Conservation (phyloP, 2,113 vertebrate species). For the Apodemus speciosus region DNA sequence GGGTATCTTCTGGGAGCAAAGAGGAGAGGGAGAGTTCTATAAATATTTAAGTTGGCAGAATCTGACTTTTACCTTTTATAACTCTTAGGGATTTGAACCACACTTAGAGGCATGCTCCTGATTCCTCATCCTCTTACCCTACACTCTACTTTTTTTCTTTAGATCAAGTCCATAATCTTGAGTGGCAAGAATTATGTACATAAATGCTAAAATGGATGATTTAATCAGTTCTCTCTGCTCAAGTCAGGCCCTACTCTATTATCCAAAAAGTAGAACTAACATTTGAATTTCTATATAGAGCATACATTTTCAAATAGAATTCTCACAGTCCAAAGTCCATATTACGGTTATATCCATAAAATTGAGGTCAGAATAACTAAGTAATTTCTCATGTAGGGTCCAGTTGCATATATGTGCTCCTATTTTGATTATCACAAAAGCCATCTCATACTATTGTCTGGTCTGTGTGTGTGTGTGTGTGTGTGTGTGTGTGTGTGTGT, state of each 20-base stretch:
- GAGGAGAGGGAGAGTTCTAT: slow-evolving; percentile 25
- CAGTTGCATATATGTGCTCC: neutral
- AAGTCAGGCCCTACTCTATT: neutral
- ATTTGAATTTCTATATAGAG: neutral
- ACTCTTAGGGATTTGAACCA: slow-evolving; percentile 6
- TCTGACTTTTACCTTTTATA: slow-evolving; percentile 17
- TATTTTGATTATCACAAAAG: neutral
- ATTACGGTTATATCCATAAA: neutral
- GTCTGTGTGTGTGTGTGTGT: no score
- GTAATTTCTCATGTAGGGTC: neutral
- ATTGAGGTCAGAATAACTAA: neutral
- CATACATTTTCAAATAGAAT: neutral
- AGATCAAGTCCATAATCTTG: neutral
- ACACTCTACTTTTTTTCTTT: neutral
- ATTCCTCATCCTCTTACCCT: slow-evolving; percentile 10
- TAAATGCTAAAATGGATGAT: neutral
- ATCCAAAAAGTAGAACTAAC: neutral
- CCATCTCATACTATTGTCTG: neutral
- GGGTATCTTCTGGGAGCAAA: slow-evolving; percentile 45
- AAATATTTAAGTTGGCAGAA: slow-evolving; percentile 37
- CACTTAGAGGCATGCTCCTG: neutral
- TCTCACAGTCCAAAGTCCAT: neutral
- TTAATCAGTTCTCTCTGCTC: slow-evolving; percentile 2
- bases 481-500: neutral
- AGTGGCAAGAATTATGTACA: neutral